phyloP scores from a whole-genome alignment of 2,888 invertebrate species.

The Tipula vernalis region DNA sequence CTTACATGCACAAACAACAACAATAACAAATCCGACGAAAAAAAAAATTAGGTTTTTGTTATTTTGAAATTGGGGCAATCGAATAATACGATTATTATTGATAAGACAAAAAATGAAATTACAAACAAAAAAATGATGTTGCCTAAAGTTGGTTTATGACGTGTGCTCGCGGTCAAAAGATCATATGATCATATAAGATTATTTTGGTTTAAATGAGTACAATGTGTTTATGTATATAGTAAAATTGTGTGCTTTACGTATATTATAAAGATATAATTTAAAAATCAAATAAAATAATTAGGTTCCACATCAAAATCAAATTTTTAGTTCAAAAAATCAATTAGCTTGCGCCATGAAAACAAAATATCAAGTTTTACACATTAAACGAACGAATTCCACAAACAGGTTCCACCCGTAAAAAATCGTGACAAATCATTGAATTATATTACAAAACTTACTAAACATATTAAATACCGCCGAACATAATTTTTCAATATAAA shows the following conservation, averaged over 20 bases:
- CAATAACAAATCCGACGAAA: neutral
- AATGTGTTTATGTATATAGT: neutral
- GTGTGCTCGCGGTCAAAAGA: neutral
- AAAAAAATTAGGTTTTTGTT: neutral
- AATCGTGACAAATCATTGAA: neutral
- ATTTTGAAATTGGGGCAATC: neutral
- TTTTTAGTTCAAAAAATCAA: neutral
- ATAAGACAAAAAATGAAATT: neutral
- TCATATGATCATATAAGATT: neutral
- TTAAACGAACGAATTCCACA: neutral
- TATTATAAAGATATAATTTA: neutral
- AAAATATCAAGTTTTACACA: too few species aligned
- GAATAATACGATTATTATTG: neutral
- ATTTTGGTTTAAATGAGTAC: neutral
- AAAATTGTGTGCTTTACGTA: neutral
- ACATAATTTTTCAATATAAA: neutral
- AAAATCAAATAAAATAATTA: neutral
- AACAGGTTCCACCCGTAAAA: neutral
- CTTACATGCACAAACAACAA: neutral
- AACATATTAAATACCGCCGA: neutral
- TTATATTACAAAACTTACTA: neutral
- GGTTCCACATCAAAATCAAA: neutral
- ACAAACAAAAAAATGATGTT: neutral
- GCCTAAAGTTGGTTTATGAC: neutral
- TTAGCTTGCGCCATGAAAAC: neutral